Conservation (phyloP, 2,888 invertebrate species). For the Anoplius nigerrimus region DNA sequence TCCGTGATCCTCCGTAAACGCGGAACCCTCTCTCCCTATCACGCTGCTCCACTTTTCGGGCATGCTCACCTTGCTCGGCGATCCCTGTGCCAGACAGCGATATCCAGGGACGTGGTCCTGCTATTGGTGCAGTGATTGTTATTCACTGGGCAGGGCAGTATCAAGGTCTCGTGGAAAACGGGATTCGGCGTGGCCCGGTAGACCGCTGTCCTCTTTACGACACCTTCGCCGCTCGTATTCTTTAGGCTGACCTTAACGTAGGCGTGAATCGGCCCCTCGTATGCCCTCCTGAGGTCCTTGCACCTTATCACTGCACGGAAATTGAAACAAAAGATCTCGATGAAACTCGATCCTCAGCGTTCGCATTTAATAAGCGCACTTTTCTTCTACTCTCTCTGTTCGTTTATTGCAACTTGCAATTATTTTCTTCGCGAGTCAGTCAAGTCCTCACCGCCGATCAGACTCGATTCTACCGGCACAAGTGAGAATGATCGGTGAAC, state of each 20-base stretch:
- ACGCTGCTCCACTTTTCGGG: constrained; percentile 2
- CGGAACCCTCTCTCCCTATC: not conserved
- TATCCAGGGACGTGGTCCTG: constrained; percentile 80
- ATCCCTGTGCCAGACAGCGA: constrained; percentile 92
- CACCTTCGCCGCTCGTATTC: constrained; percentile 76
- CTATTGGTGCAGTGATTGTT: constrained; percentile 62
- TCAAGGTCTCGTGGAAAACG: constrained; percentile 87
- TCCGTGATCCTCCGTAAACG: too few relatives aligned
- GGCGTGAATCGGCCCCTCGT: constrained; percentile 85
- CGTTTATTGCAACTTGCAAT: too few relatives aligned
- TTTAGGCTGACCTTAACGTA: constrained; percentile 84
- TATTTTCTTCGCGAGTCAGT: not conserved
- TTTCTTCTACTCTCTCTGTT: too few relatives aligned
- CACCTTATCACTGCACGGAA: constrained; percentile 84
- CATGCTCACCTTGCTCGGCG: constrained; percentile 85
- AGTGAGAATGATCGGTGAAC: not conserved
- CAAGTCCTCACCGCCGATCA: not conserved
- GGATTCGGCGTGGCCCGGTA: constrained; percentile 87
- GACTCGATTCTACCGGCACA: constrained; percentile 1
- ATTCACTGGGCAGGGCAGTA: constrained; percentile 79
- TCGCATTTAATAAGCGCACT: too few relatives aligned
- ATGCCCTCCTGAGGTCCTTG: constrained; percentile 82
- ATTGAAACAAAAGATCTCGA: too few relatives aligned
- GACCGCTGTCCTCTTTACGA: constrained; percentile 88
- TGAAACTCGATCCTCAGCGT: too few relatives aligned